phyloP scores from a whole-genome alignment of 2,113 vertebrate genomes.

The Cyprinus carpio region DNA sequence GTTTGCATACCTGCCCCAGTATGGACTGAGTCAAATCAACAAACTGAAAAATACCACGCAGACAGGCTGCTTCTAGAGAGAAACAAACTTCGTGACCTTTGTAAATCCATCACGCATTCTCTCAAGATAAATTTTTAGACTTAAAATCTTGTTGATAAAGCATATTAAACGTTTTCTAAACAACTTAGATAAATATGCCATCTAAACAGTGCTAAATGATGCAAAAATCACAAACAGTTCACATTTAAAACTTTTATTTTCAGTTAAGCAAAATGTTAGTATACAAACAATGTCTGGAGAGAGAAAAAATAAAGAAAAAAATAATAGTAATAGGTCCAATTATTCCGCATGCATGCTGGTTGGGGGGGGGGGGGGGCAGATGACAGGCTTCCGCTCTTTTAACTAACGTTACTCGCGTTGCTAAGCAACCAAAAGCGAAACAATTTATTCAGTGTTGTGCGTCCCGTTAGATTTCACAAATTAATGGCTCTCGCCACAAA shows the following conservation, averaged over 20 bases:
- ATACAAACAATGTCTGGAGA: conserved; percentile 16
- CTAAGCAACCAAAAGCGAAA: conserved; percentile 14
- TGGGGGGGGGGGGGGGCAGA: conserved; percentile 15
- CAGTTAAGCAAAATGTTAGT: conserved; percentile 28
- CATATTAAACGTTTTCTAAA: not conserved
- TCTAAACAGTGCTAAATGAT: conserved; percentile 62
- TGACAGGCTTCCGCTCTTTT: not conserved
- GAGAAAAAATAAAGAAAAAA: not conserved
- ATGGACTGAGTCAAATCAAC: not conserved
- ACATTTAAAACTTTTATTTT: conserved; percentile 75
- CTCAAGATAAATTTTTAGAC: not conserved
- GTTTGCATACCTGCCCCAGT: not conserved
- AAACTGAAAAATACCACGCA: not conserved
- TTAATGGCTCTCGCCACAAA: too few species aligned
- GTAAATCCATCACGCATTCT: not conserved
- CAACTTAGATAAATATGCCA: not conserved
- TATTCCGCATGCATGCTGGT: conserved; percentile 35
- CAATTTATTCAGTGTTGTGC: not conserved
- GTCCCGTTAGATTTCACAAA: too few species aligned
- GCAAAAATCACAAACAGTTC: conserved; percentile 68
- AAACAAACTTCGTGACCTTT: not conserved
- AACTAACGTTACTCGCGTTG: conserved; percentile 9
- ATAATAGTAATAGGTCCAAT: conserved; percentile 49
- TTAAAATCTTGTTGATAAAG: not conserved
- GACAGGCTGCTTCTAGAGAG: not conserved